These are phyloP conservation scores for Nudaria mundana DNA, from an alignment of 2,888 invertebrate genomes.

Conservation along the genomic window DNA sequence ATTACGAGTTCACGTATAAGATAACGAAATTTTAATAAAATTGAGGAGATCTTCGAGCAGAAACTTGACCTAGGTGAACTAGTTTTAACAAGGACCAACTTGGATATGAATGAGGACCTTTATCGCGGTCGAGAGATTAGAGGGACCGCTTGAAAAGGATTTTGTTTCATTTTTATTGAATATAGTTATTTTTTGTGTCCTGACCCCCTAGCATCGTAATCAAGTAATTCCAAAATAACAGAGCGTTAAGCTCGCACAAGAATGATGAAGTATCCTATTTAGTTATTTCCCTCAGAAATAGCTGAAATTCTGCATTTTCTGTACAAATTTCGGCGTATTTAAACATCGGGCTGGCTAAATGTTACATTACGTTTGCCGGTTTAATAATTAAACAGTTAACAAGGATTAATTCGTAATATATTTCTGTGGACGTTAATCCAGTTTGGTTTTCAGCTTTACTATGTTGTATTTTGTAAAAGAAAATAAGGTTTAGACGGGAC, in stretches of 20 bases:
- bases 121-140: too few species aligned
- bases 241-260: too few species aligned
- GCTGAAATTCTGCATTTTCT: slow-evolving; percentile 19
- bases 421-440: slow-evolving; percentile 16
- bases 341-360: slow-evolving; percentile 13
- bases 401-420: slow-evolving; percentile 23
- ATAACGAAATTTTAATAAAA: slow-evolving; percentile 18
- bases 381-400: slow-evolving; percentile 27
- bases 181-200: too few species aligned
- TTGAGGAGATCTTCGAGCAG: slow-evolving; percentile 13
- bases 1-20: slow-evolving; percentile 18
- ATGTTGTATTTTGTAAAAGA: too few species aligned
- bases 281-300: slow-evolving; percentile 26
- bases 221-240: too few species aligned
- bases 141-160: too few species aligned
- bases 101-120: too few species aligned
- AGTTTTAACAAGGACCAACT: too few species aligned
- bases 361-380: slow-evolving; percentile 18
- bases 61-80: neutral
- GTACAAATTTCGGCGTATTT: slow-evolving; percentile 17
- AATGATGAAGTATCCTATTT: slow-evolving; percentile 10
- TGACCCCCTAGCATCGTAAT: too few species aligned
- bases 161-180: too few species aligned
- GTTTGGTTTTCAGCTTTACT: too few species aligned
- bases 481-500: too few species aligned